A percentile compares a stretch with the other conserved stretches of the same genome.
Conservation (phyloP, 2,797 vertebrate species). For the Natrix natrix region DNA sequence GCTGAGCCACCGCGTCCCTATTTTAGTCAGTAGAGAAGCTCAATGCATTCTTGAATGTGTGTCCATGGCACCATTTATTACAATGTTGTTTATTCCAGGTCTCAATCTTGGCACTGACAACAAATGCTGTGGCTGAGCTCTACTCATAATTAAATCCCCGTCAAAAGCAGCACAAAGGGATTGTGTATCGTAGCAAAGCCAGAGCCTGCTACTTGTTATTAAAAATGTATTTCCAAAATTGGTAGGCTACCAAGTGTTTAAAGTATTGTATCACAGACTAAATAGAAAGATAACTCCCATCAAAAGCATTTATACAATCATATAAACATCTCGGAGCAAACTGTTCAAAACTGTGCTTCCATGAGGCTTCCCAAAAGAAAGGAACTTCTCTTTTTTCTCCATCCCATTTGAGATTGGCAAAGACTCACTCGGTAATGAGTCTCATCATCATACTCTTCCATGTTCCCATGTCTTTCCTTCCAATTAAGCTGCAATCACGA, state of each 20-base stretch:
- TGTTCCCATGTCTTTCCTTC: conserved; percentile 9
- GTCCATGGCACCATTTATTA: not conserved
- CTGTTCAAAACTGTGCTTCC: not conserved
- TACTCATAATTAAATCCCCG: not conserved
- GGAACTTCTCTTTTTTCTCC: conserved; percentile 15
- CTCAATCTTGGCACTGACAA: not conserved
- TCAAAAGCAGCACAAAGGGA: not conserved
- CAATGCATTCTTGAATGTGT: not conserved
- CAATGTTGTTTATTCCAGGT: not conserved
- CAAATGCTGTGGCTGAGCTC: not conserved
- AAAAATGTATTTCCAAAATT: not conserved
- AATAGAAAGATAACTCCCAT: not conserved
- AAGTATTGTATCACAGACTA: not conserved
- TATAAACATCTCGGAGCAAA: not conserved
- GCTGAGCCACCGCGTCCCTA: not conserved
- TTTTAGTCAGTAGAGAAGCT: not conserved
- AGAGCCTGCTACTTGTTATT: not conserved
- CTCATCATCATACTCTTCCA: not conserved
- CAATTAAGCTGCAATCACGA: conserved; percentile 34
- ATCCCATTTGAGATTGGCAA: conserved; percentile 35
- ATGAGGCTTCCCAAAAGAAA: conserved; percentile 11
- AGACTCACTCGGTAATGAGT: conserved; percentile 8
- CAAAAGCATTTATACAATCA: not conserved
- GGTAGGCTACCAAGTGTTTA: not conserved
- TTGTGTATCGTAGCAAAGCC: not conserved